Conservation (phyloP, 1,140 invertebrate species). For the Danaus melanippus region DNA sequence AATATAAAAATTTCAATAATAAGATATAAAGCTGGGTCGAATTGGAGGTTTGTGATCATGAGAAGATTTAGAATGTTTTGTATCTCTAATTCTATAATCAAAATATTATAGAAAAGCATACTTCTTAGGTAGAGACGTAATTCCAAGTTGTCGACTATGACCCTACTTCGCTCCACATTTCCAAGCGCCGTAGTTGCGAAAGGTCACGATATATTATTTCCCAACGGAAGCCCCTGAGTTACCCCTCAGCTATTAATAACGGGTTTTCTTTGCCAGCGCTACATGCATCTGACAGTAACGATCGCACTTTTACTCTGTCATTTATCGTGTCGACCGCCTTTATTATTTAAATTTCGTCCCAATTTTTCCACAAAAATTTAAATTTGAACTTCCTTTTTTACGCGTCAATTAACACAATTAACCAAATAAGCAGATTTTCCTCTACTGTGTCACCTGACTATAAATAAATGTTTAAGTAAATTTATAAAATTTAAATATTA, state of each 20-base stretch:
- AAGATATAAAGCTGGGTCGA: no score
- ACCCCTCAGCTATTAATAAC: slow-evolving; percentile 54
- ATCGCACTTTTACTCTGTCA: slow-evolving; percentile 53
- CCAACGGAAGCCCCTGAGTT: slow-evolving; percentile 33
- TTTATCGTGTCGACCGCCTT: slow-evolving; percentile 42
- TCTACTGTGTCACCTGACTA: background rate
- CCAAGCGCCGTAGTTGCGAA: slow-evolving; percentile 29
- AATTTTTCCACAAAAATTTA: slow-evolving; percentile 22
- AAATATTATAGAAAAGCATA: slow-evolving; percentile 4
- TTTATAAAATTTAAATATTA: no score
- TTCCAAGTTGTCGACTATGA: slow-evolving; percentile 10
- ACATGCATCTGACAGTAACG: slow-evolving; percentile 60
- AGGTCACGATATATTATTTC: slow-evolving; percentile 53
- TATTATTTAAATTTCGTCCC: slow-evolving; percentile 35
- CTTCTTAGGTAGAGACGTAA: slow-evolving; percentile 5
- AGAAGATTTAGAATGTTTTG: no score
- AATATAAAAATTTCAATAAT: no score
- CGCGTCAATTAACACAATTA: slow-evolving; percentile 24
- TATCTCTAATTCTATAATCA: background rate
- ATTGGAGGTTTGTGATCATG: no score
- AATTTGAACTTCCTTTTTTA: slow-evolving; percentile 23
- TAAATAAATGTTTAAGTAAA: no score
- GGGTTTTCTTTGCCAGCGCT: slow-evolving; percentile 47
- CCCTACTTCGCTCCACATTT: slow-evolving; percentile 19
- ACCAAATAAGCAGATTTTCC: slow-evolving; percentile 20